A percentile compares a stretch with the other conserved stretches of the same genome.
Conservation (phyloP, 2,888 invertebrate genomes). For the Pammene fasciana region DNA sequence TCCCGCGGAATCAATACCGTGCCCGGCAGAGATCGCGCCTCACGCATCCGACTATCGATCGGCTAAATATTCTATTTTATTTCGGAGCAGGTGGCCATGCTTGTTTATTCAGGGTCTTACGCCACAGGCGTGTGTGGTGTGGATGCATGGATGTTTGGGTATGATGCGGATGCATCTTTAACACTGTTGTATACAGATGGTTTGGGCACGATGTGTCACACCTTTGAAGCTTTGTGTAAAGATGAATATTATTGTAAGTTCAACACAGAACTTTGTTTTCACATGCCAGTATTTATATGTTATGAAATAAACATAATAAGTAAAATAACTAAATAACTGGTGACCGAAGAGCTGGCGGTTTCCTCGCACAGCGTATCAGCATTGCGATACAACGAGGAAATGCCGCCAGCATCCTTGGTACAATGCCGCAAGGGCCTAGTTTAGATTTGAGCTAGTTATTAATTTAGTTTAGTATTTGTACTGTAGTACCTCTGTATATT, state of each 20-base stretch:
- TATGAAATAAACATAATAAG: too few species aligned
- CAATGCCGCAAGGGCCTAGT: too few species aligned
- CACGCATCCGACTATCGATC: slow-evolving; percentile 57
- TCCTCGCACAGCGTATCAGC: too few species aligned
- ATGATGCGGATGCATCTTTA: slow-evolving; percentile 27
- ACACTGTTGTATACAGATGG: slow-evolving; percentile 15
- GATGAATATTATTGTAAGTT: background rate
- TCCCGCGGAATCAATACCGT: slow-evolving; percentile 59
- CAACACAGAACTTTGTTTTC: background rate
- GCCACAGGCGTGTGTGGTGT: slow-evolving; percentile 48
- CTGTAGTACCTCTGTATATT: too few species aligned
- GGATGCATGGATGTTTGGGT: slow-evolving; percentile 28
- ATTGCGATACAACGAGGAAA: too few species aligned
- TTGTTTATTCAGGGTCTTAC: slow-evolving; percentile 63
- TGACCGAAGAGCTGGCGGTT: too few species aligned
- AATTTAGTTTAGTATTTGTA: too few species aligned
- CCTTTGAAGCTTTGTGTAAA: background rate
- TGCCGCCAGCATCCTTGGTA: too few species aligned
- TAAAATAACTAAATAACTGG: too few species aligned
- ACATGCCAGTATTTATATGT: background rate
- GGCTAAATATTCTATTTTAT: slow-evolving; percentile 54
- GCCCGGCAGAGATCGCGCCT: slow-evolving; percentile 45
- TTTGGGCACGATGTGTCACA: slow-evolving; percentile 11
- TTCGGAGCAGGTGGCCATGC: slow-evolving; percentile 60
- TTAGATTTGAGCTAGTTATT: too few species aligned